Evolutionary conservation across 2,888 invertebrate genomes (phyloP).

Genomic region (Drosophila quinaria): DNA sequence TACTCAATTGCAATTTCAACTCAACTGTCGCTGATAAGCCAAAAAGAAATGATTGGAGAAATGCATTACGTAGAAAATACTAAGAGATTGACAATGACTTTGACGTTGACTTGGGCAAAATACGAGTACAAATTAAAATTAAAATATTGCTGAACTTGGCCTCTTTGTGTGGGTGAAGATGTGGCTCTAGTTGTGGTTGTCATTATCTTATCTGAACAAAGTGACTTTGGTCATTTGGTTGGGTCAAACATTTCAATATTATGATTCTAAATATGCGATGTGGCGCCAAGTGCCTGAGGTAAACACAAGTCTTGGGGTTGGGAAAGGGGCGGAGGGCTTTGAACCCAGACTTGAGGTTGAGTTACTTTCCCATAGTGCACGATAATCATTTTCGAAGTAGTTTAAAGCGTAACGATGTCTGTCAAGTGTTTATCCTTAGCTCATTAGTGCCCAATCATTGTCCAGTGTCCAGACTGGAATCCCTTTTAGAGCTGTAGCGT

Average conservation of each 20-base stretch:
- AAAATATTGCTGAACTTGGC: slow-evolving; percentile 77
- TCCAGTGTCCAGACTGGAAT: slow-evolving; percentile 27
- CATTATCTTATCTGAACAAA: slow-evolving; percentile 52
- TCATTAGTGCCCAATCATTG: slow-evolving; percentile 53
- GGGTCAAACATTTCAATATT: slow-evolving; percentile 58
- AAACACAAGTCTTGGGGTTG: slow-evolving; percentile 17
- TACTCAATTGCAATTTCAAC: slow-evolving; percentile 70
- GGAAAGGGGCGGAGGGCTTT: slow-evolving; percentile 25
- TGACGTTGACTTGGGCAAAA: slow-evolving; percentile 29
- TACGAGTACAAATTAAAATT: slow-evolving; percentile 43
- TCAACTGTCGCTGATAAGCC: slow-evolving; percentile 60
- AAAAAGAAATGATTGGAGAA: slow-evolving; percentile 40
- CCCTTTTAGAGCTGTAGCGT: slow-evolving; percentile 37
- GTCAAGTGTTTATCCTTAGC: slow-evolving; percentile 38
- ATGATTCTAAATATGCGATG: slow-evolving; percentile 47
- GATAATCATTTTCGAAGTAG: slow-evolving; percentile 8
- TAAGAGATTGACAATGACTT: slow-evolving; percentile 37
- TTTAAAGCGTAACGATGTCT: not conserved
- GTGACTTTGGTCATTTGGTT: slow-evolving; percentile 60
- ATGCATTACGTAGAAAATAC: slow-evolving; percentile 49
- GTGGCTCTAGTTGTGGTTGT: slow-evolving; percentile 2
- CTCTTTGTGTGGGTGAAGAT: slow-evolving; percentile 56
- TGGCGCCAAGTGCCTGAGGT: slow-evolving; percentile 62
- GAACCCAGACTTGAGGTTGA: slow-evolving; percentile 23
- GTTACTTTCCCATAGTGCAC: slow-evolving; percentile 15